A percentile compares a stretch with the other conserved stretches of the same genome.
Conservation (phyloP, 2,797 vertebrate species). For the Percopsis omiscomaycus region DNA sequence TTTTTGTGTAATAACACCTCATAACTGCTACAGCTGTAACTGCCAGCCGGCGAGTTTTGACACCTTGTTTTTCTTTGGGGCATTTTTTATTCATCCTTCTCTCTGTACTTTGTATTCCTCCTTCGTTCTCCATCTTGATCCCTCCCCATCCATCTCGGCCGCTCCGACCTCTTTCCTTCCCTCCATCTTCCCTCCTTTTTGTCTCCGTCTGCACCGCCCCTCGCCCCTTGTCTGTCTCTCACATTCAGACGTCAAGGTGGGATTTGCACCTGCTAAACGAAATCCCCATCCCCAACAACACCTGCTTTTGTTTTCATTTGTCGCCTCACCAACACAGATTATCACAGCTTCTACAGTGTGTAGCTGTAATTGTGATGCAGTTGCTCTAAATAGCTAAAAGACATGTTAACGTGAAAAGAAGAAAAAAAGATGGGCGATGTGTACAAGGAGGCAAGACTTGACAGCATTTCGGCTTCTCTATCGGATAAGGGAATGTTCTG, state of each 20-base stretch:
- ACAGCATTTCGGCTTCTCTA: conserved; percentile 31
- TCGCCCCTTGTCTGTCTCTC: conserved; percentile 18
- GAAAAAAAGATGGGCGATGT: conserved; percentile 37
- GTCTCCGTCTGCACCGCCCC: conserved; percentile 3
- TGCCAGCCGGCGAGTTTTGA: conserved; percentile 40
- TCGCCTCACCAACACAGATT: conserved; percentile 24
- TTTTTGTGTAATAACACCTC: conserved; percentile 34
- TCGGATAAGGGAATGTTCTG: conserved; percentile 43
- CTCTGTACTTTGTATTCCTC: conserved; percentile 27
- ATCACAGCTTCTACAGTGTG: conserved; percentile 47
- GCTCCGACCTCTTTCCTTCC: not conserved
- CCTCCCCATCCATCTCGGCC: conserved; percentile 41
- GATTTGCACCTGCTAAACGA: conserved; percentile 45
- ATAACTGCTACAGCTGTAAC: conserved; percentile 41
- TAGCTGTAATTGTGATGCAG: conserved; percentile 33
- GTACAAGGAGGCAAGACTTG: conserved; percentile 35
- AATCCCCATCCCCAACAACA: conserved; percentile 35
- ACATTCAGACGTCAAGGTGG: conserved; percentile 19
- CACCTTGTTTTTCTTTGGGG: conserved; percentile 34
- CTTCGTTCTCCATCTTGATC: conserved; percentile 45
- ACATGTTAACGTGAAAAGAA: conserved; percentile 25
- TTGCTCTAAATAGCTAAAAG: conserved; percentile 41
- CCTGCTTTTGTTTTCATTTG: conserved; percentile 49
- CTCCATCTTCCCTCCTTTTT: conserved; percentile 18
- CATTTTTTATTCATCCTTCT: conserved; percentile 28